Base-by-base conservation (phyloP, 2,888 invertebrate genomes). In the Rhamnusium bicolor region DNA sequence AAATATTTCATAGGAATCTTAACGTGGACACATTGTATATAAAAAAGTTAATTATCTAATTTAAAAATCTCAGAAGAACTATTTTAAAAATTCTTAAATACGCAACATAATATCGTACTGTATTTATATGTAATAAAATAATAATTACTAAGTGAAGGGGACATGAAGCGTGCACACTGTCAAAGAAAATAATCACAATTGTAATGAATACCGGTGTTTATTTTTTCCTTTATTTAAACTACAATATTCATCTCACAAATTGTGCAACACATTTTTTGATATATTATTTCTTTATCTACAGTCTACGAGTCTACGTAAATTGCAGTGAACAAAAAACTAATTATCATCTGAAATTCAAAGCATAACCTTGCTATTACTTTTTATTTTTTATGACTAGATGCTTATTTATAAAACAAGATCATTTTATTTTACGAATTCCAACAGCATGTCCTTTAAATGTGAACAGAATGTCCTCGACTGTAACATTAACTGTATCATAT, bases 381-480 rank as follows among this genome's bases (percentile, higher is more conserved):
- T 16, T 58, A 18, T 58, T 18, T 58, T 58, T 27, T 27, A 21
- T 27, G 3, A 24, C n/a, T 40, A 40, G 27, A 27, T 8, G n/a
- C 14, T 14, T 24, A 14, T n/a, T 56, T 27, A 56, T 56, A 27
- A 54, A 56, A 56, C 54, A 27, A 8, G 54, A 56, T 27, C 27
- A 56, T 56, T 56, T 24, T 29, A 29, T 58, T 61, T 61, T 46
- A 46, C 61, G 46, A 61, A 61, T 46, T 46, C 46, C 61, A 46
- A 58, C 12, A 18, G 58, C 16, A 58, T 32, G 32, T 58, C 29
- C 29, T 32, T 58, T 58, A 58, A 58, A 58, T 58, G 58, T 58
- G 32, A 58, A 32, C 56, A 29, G 29, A 56, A 29, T 46, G 61
- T 61, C 61, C 61, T 61, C 61, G 61, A 61, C 46, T 61, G 40